These are phyloP conservation scores for Pachliopta kotzebuea DNA, from an alignment of 2,888 invertebrate genomes.

Conservation along the genomic window DNA sequence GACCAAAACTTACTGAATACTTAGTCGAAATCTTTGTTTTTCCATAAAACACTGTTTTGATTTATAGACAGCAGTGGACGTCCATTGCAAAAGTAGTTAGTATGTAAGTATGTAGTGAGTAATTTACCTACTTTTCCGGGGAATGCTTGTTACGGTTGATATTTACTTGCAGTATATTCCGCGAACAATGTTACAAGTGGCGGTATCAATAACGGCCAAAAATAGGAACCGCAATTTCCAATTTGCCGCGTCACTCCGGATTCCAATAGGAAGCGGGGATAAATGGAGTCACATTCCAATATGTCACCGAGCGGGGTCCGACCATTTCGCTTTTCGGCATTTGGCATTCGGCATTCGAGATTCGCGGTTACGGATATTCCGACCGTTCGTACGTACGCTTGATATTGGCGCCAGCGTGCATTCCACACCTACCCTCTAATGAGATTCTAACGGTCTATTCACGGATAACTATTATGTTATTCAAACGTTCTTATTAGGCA, in stretches of 20 bases:
- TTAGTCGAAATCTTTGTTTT: too few species aligned
- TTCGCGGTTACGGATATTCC: slow-evolving; percentile 65
- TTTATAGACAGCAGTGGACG: too few species aligned
- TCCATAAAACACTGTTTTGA: too few species aligned
- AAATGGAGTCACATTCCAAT: slow-evolving; percentile 81
- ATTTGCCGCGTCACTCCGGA: slow-evolving; percentile 80
- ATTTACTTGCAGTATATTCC: slow-evolving; percentile 40
- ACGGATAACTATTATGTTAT: slow-evolving; percentile 27
- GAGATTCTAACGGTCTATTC: slow-evolving; percentile 58
- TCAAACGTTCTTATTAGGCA: slow-evolving; percentile 11
- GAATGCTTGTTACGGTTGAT: slow-evolving; percentile 14
- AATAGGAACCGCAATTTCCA: slow-evolving; percentile 77
- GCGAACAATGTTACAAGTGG: slow-evolving; percentile 55
- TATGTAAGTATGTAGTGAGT: too few species aligned
- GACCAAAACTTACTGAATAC: too few species aligned
- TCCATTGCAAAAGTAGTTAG: too few species aligned
- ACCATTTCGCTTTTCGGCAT: slow-evolving; percentile 70
- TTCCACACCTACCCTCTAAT: slow-evolving; percentile 59
- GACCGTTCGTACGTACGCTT: slow-evolving; percentile 52
- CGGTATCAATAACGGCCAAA: slow-evolving; percentile 73
- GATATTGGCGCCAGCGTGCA: slow-evolving; percentile 55
- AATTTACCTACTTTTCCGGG: not conserved
- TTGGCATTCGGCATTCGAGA: slow-evolving; percentile 51
- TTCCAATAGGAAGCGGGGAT: slow-evolving; percentile 79
- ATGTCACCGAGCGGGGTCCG: slow-evolving; percentile 72